Conservation (phyloP, 2,888 invertebrate species). For the Conus canariensis region DNA sequence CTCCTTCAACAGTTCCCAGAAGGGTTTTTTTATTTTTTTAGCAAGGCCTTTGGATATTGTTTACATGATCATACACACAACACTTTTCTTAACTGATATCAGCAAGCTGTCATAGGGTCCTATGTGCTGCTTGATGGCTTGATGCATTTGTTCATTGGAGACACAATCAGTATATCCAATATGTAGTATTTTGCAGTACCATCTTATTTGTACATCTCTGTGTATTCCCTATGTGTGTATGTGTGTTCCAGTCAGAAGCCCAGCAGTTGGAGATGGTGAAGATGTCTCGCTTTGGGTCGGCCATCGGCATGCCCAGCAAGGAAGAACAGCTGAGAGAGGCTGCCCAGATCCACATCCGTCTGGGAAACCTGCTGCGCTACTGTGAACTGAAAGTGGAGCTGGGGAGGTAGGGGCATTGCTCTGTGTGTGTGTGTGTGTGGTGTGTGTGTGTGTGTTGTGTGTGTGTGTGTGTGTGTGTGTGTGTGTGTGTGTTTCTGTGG, state of each 20-base stretch:
- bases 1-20: too few relatives aligned
- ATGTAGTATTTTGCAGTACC: too few relatives aligned
- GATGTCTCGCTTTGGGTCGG: slow-evolving; percentile 71
- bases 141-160: too few relatives aligned
- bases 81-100: too few relatives aligned
- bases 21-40: too few relatives aligned
- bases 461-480: neutral
- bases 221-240: too few relatives aligned
- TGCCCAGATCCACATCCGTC: slow-evolving; percentile 74
- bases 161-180: too few relatives aligned
- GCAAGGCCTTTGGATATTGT: too few relatives aligned
- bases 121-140: too few relatives aligned
- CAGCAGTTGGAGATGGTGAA: slow-evolving; percentile 77
- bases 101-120: too few relatives aligned
- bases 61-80: too few relatives aligned
- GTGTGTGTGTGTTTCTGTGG: neutral
- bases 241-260: slow-evolving; percentile 73
- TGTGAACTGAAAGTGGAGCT: slow-evolving; percentile 79
- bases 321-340: slow-evolving; percentile 75
- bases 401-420: slow-evolving; percentile 65
- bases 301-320: slow-evolving; percentile 69
- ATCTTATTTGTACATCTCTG: too few relatives aligned
- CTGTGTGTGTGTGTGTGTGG: neutral
- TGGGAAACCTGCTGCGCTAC: slow-evolving; percentile 78
- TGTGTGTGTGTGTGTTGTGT: neutral